A percentile compares a stretch with the other conserved stretches of the same genome.
phyloP scores from a whole-genome alignment of 2,888 invertebrate genomes.

The Tryphoninae sp. region DNA sequence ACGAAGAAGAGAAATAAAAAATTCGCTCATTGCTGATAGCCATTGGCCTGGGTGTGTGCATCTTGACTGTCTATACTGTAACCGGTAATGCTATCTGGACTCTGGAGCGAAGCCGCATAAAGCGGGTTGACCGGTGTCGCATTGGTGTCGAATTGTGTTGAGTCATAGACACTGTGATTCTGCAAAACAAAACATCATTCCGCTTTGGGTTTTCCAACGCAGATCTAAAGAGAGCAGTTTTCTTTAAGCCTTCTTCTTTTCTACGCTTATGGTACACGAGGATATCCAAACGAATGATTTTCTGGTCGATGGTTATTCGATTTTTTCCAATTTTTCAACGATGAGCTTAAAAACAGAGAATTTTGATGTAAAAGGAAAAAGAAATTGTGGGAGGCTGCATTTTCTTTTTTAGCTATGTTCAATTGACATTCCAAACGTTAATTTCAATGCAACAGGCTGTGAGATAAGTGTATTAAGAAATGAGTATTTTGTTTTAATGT shows the following conservation, averaged over 20 bases:
- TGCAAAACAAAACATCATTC: constrained; percentile 79
- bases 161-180: constrained; percentile 89
- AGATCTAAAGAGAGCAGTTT: constrained; percentile 33
- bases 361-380: background rate
- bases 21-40: constrained; percentile 78
- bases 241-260: background rate
- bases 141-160: constrained; percentile 87
- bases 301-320: background rate
- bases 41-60: constrained; percentile 76
- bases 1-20: constrained; percentile 17
- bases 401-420: too few relatives aligned
- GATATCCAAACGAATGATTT: background rate
- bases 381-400: background rate
- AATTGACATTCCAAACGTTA: too few relatives aligned
- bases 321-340: background rate
- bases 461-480: too few relatives aligned
- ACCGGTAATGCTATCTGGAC: constrained; percentile 87
- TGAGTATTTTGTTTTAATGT: too few relatives aligned
- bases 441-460: too few relatives aligned
- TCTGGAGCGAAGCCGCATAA: constrained; percentile 88
- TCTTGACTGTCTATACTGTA: constrained; percentile 82
- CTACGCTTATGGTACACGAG: background rate
- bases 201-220: constrained; percentile 62
- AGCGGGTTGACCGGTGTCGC: constrained; percentile 86
- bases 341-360: background rate